Base-by-base conservation (phyloP, 2,797 vertebrate species). In the Poeciliopsis turneri region DNA sequence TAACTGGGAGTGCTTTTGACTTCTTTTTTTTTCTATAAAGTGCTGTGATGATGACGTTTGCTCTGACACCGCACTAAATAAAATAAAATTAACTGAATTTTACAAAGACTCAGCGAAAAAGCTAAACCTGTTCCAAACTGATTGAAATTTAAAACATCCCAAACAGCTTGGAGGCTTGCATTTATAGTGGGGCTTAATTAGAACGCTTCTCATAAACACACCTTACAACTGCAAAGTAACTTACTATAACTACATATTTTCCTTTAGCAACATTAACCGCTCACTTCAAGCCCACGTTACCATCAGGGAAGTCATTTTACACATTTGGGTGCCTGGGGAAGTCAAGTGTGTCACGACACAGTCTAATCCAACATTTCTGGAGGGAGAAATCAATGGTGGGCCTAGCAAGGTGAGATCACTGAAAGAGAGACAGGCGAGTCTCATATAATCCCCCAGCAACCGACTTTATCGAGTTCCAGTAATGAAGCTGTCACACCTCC, bases 291-390 rank as follows among this genome's bases (percentile, higher is more conserved):
- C 36, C 36, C 15, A 68, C 64, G 43, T 53, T 61, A 51, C 81
- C 66, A 53, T 78, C 76, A 68, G 3, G 69, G 49, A 83, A 83
- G 80, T 78, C 53, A 80, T 84, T 88, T 92, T 39, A 87, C 81
- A 83, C 66, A 0, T 74, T 74, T 23, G 16, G 74, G 74, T 78
- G 68, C 18, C 46, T 1, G 25, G 43, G 75, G 53, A 68, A 71
- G 73, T 89, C 49, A 75, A 87, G 80, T 81, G 83, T 82, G 83
- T 92, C 92, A 92, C 76, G 68, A 91, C 85, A 81, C 75, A 66
- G 80, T 82, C 81, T 51, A 69, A 89, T 85, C 83, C 78, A 87
- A 83, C 86, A 89, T 88, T 86, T 83, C 87, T 57, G 3, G 53
- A 74, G 81, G 81, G 49, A 72, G 64, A 85, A 88, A 90, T 93